Percentiles rank a stretch among this genome's conserved stretches.
Evolutionary conservation across 2,888 invertebrate genomes (phyloP).

Genomic region (Pyrgus malvae): DNA sequence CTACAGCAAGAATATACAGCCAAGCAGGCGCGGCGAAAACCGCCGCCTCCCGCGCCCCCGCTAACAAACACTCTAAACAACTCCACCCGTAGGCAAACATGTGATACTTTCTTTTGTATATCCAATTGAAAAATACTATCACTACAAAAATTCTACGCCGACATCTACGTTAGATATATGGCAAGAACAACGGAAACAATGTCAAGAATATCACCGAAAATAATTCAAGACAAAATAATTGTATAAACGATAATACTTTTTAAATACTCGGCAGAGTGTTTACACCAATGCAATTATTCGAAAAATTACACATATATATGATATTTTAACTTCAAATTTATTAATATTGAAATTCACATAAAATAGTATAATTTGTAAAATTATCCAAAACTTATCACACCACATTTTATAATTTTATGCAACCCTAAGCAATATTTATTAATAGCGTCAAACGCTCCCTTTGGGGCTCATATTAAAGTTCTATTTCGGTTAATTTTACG

Average conservation of each 20-base stretch:
- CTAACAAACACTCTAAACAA: conserved; percentile 75
- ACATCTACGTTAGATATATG: conserved; percentile 77
- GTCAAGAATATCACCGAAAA: conserved; percentile 64
- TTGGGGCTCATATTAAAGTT: conserved; percentile 75
- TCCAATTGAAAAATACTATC: conserved; percentile 74
- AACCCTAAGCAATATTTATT: conserved; percentile 78
- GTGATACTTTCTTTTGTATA: conserved; percentile 75
- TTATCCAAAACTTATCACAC: conserved; percentile 82
- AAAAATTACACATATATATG: conserved; percentile 54
- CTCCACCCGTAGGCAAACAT: conserved; percentile 73
- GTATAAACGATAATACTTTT: conserved; percentile 62
- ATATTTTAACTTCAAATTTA: conserved; percentile 68
- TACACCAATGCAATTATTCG: conserved; percentile 52
- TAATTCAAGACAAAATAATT: conserved; percentile 45
- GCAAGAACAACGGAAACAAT: conserved; percentile 79
- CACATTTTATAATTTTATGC: conserved; percentile 79
- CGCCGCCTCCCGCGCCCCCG: conserved; percentile 57
- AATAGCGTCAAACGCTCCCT: conserved; percentile 81
- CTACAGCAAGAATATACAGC: conserved; percentile 78
- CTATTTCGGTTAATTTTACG: conserved; percentile 77
- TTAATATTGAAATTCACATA: conserved; percentile 76
- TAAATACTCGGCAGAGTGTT: conserved; percentile 41
- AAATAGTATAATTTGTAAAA: conserved; percentile 82
- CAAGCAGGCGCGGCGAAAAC: conserved; percentile 60
- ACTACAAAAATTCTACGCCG: conserved; percentile 74